Percentiles rank a stretch among this genome's conserved stretches.
Evolutionary conservation across 2,888 invertebrate genomes (phyloP).

Genomic region (Trachelus iudaicus): DNA sequence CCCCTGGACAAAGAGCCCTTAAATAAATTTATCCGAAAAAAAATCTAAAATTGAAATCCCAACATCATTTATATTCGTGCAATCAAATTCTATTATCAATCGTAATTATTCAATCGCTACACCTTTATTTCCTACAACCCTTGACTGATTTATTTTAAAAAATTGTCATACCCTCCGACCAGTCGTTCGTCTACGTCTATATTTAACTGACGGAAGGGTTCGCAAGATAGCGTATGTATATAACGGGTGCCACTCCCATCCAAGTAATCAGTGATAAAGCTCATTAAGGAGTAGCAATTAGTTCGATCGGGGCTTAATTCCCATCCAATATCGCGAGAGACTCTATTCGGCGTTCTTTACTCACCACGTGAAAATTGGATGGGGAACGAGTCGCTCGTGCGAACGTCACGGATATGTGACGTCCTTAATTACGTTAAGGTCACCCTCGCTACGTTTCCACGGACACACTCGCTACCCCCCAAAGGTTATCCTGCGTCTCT

Average conservation of each 20-base stretch:
- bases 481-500: background rate
- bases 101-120: too few species aligned
- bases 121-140: background rate
- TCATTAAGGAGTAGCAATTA: background rate
- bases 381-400: slow-evolving; percentile 2
- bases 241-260: background rate
- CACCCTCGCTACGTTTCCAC: background rate
- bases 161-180: background rate
- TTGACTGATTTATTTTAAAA: background rate
- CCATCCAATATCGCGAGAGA: background rate
- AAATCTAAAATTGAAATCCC: background rate
- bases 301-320: background rate
- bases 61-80: background rate
- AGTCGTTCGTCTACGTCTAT: background rate
- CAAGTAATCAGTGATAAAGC: background rate
- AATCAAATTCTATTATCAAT: background rate
- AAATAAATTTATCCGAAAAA: too few species aligned
- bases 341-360: background rate
- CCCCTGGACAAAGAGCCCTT: background rate
- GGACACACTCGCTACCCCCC: background rate
- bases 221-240: background rate
- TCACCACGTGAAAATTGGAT: slow-evolving; percentile 12
- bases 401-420: slow-evolving; percentile 8
- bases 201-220: background rate
- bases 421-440: slow-evolving; percentile 9